phyloP scores from a whole-genome alignment of 1,140 invertebrate species.

The Samia ricini region DNA sequence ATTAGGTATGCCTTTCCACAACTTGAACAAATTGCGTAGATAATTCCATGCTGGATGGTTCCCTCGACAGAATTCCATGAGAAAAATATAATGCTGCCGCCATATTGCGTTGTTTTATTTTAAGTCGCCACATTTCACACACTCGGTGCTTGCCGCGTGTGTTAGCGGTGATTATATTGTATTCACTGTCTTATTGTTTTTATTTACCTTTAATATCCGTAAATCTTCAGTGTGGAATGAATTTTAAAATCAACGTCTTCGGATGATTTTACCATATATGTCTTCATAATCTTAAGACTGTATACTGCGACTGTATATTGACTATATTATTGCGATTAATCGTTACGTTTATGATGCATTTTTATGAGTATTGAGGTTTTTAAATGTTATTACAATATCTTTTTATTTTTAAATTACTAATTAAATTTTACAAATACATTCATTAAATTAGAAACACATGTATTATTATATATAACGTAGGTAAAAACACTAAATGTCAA shows the following conservation, averaged over 20 bases:
- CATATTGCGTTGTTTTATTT: slow-evolving; percentile 45
- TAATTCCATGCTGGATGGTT: slow-evolving; percentile 50
- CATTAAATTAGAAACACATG: too few relatives aligned
- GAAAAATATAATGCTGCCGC: slow-evolving; percentile 50
- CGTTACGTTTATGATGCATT: not conserved
- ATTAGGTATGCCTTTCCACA: not conserved
- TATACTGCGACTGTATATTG: too few relatives aligned
- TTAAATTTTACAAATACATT: too few relatives aligned
- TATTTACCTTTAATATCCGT: not conserved
- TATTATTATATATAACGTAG: too few relatives aligned
- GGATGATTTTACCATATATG: not conserved
- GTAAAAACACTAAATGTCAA: too few relatives aligned
- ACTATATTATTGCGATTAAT: not conserved
- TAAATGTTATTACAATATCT: not conserved
- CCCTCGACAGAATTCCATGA: slow-evolving; percentile 51
- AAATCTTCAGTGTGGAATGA: not conserved
- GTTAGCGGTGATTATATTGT: slow-evolving; percentile 12
- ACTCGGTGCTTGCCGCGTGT: slow-evolving; percentile 23
- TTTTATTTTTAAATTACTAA: not conserved
- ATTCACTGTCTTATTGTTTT: slow-evolving; percentile 21
- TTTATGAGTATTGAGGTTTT: not conserved
- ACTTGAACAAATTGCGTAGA: slow-evolving; percentile 46
- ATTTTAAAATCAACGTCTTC: not conserved
- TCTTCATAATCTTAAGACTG: not conserved
- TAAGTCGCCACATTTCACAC: slow-evolving; percentile 36